Conservation (phyloP, 1,140 invertebrate genomes). For the Polypedilum pembai region DNA sequence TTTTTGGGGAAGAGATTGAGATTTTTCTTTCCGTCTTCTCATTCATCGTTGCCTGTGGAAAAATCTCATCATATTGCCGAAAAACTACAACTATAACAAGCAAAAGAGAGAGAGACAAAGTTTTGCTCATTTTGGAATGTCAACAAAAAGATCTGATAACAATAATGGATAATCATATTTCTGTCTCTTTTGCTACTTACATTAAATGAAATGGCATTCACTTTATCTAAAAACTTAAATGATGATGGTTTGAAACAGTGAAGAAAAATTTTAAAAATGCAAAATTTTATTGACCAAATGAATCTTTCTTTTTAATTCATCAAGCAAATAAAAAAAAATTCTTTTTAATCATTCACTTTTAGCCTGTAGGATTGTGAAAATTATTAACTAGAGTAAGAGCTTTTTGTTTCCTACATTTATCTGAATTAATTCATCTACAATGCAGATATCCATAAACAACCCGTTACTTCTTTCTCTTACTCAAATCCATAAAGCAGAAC, state of each 20-base stretch:
- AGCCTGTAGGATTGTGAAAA: too few relatives aligned
- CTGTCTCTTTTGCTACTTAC: not conserved
- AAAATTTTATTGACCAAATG: too few relatives aligned
- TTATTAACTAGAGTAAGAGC: too few relatives aligned
- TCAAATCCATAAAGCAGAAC: too few relatives aligned
- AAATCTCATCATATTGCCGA: not conserved
- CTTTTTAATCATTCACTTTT: too few relatives aligned
- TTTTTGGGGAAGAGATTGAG: not conserved
- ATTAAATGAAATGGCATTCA: not conserved
- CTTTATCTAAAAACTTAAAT: not conserved
- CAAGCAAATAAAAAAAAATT: too few relatives aligned
- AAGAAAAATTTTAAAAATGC: too few relatives aligned
- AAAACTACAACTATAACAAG: not conserved
- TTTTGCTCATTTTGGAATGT: constrained; percentile 18
- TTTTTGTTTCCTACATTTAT: not conserved
- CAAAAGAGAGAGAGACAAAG: not conserved
- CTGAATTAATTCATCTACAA: constrained; percentile 5
- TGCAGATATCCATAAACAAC: constrained; percentile 21
- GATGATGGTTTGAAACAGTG: too few relatives aligned
- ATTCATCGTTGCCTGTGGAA: too few relatives aligned
- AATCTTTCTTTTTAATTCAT: too few relatives aligned
- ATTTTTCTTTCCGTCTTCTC: too few relatives aligned
- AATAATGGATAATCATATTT: constrained; percentile 25
- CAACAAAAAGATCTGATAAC: constrained; percentile 17
- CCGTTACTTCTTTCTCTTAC: too few relatives aligned